Percentiles rank a stretch among this genome's conserved stretches.
These are phyloP conservation scores for Stenurella melanura DNA, from an alignment of 2,888 invertebrate species.

Conservation along the genomic window DNA sequence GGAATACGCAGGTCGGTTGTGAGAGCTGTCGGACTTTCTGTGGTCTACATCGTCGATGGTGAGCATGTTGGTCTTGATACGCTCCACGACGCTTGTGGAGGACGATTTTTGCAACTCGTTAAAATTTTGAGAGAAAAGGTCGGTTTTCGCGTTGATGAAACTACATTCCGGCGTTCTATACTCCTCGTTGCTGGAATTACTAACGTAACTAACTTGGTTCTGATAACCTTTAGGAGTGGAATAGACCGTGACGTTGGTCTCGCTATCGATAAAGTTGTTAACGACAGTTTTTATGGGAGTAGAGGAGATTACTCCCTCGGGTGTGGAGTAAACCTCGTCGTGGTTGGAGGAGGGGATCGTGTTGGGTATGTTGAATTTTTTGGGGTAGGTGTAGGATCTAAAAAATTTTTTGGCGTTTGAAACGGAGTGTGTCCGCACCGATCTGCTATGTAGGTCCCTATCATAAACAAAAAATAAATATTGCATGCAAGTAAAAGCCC, in stretches of 20 bases:
- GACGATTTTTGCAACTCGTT: constrained; percentile 67
- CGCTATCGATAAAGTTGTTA: constrained; percentile 22
- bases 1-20: constrained; percentile 23
- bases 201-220: constrained; percentile 64
- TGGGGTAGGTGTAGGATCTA: constrained; percentile 63
- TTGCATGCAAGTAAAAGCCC: constrained; percentile 70
- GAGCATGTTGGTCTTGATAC: constrained; percentile 49
- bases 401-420: constrained; percentile 57
- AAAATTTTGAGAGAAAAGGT: constrained; percentile 66
- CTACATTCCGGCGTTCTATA: constrained; percentile 68
- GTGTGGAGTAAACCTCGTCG: constrained; percentile 57
- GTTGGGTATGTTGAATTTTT: constrained; percentile 65
- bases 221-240: constrained; percentile 61
- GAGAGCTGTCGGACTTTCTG: constrained; percentile 45
- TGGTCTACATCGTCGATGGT: constrained; percentile 36
- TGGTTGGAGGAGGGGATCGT: constrained; percentile 56
- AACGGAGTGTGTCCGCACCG: constrained; percentile 73
- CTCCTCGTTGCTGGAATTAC: constrained; percentile 65
- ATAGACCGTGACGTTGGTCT: constrained; percentile 47
- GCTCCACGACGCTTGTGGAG: constrained; percentile 64
- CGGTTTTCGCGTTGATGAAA: constrained; percentile 53
- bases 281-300: constrained; percentile 48
- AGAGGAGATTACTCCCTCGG: constrained; percentile 48
- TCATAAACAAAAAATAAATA: constrained; percentile 73
- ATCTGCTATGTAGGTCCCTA: constrained; percentile 79